Conservation (phyloP, 2,888 invertebrate genomes). For the Ormia ochracea region DNA sequence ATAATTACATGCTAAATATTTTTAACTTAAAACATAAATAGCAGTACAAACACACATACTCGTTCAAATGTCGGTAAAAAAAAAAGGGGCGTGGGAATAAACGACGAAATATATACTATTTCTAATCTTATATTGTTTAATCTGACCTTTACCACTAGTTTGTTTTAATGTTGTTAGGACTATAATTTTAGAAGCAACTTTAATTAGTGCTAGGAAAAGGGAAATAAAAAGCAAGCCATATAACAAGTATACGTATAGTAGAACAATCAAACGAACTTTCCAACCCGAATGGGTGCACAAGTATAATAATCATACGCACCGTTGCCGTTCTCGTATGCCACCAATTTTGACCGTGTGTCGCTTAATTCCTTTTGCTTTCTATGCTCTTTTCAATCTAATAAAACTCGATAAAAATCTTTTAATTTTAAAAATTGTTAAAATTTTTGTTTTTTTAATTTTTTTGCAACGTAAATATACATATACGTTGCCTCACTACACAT, state of each 20-base stretch:
- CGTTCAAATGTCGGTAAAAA: too few relatives aligned
- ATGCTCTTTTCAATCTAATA: background rate
- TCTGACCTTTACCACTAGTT: constrained; percentile 47
- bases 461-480: background rate
- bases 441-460: background rate
- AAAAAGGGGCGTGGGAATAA: constrained; percentile 35
- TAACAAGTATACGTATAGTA: constrained; percentile 23
- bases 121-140: constrained; percentile 2
- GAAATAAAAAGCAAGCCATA: background rate
- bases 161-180: constrained; percentile 22
- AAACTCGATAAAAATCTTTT: background rate
- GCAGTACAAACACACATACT: too few relatives aligned
- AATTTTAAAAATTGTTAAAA: background rate
- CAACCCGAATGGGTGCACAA: background rate
- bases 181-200: constrained; percentile 20
- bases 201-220: background rate
- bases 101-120: background rate
- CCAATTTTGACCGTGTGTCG: constrained; percentile 9
- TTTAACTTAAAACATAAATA: too few relatives aligned
- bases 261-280: background rate
- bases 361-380: background rate
- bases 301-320: constrained; percentile 44
- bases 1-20: too few relatives aligned
- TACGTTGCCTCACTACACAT: background rate
- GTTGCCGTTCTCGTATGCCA: constrained; percentile 3